A percentile compares a stretch with the other conserved stretches of the same genome.
Conservation (phyloP, 2,113 vertebrate species). For the Uria aalge region DNA sequence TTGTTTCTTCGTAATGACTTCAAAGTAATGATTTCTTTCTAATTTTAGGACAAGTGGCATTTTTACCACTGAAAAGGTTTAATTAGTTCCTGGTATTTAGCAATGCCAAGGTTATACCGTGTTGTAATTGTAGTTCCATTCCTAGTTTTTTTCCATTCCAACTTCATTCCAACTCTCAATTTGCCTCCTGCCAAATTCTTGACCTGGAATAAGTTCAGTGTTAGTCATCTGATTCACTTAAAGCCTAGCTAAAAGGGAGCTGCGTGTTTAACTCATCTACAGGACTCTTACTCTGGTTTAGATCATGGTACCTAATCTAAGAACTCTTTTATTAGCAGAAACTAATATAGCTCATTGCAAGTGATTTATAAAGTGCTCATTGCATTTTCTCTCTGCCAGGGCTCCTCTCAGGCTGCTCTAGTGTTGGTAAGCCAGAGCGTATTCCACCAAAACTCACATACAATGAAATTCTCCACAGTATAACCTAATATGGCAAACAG, state of each 20-base stretch:
- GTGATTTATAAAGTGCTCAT: neutral
- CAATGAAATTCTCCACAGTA: neutral
- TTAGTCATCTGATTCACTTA: neutral
- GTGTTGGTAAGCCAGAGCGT: neutral
- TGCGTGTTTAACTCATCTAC: neutral
- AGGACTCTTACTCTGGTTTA: neutral
- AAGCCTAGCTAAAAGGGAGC: neutral
- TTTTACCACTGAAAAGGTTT: neutral
- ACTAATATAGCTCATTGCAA: neutral
- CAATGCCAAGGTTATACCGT: neutral
- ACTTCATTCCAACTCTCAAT: neutral
- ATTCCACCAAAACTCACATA: neutral
- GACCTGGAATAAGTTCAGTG: neutral
- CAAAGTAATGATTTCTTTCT: neutral
- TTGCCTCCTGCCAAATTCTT: slow-evolving; percentile 1
- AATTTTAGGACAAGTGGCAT: neutral
- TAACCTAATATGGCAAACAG: neutral
- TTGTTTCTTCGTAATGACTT: neutral
- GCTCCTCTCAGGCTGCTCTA: neutral
- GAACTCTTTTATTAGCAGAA: neutral
- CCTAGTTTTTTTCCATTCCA: neutral
- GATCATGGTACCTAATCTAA: neutral
- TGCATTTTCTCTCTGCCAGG: neutral
- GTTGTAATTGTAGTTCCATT: neutral
- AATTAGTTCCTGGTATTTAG: neutral